These are phyloP conservation scores for Apantesis nais DNA, from an alignment of 2,888 invertebrate species.

Conservation along the genomic window DNA sequence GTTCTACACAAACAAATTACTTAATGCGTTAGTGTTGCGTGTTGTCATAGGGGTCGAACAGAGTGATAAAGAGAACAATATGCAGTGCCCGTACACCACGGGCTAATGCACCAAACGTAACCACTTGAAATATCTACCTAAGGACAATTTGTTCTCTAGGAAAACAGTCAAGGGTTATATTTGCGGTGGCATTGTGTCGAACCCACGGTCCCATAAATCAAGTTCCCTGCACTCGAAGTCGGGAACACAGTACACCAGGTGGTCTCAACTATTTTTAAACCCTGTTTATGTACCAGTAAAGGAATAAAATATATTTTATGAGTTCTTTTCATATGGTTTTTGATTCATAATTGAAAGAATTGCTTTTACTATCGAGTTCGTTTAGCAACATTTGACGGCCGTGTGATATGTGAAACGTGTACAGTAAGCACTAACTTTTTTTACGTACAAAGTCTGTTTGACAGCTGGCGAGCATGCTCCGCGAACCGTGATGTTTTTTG, in stretches of 20 bases:
- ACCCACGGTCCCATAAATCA: constrained; percentile 75
- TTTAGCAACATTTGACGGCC: constrained; percentile 32
- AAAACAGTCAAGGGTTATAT: constrained; percentile 80
- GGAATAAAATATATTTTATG: constrained; percentile 78
- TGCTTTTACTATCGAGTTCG: constrained; percentile 49
- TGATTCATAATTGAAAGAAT: constrained; percentile 68
- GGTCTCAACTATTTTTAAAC: constrained; percentile 78
- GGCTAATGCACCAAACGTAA: constrained; percentile 33
- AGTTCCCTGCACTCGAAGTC: constrained; percentile 68
- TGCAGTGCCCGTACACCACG: constrained; percentile 35
- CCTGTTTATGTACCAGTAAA: constrained; percentile 74
- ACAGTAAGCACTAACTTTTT: constrained; percentile 42
- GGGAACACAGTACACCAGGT: constrained; percentile 74
- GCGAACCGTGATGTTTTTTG: constrained; percentile 81
- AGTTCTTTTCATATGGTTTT: constrained; percentile 71
- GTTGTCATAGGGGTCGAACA: constrained; percentile 48
- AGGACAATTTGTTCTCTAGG: constrained; percentile 69
- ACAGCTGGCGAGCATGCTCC: constrained; percentile 75
- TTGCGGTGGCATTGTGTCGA: constrained; percentile 78
- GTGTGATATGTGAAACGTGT: constrained; percentile 35
- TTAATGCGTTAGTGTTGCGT: constrained; percentile 23
- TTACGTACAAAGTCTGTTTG: constrained; percentile 41
- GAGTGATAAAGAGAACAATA: constrained; percentile 45
- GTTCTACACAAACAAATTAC: constrained; percentile 18
- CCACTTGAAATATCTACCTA: constrained; percentile 62